These are phyloP conservation scores for Adelognathus sp. DNA, from an alignment of 2,888 invertebrate genomes.

Conservation along the genomic window DNA sequence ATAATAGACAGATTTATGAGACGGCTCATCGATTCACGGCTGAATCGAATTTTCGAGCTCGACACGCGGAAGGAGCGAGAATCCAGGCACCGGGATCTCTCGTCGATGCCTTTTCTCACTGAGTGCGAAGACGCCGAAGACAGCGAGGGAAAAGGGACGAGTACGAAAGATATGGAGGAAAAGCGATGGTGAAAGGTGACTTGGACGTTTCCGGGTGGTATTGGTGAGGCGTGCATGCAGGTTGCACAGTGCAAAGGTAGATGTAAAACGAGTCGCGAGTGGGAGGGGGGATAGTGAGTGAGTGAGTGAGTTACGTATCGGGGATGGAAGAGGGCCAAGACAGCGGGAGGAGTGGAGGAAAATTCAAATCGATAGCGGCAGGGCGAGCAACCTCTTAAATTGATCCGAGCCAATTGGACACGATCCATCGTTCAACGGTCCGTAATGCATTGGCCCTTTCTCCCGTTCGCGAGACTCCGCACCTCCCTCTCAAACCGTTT, in stretches of 20 bases:
- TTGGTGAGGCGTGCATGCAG: conserved; percentile 5
- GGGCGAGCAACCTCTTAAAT: conserved; percentile 62
- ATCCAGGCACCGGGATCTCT: conserved; percentile 18
- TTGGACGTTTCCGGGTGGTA: conserved; percentile 15
- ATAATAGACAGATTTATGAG: conserved; percentile 78
- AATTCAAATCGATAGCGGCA: conserved; percentile 65
- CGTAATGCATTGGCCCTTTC: conserved; percentile 58
- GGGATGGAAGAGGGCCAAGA: conserved; percentile 60
- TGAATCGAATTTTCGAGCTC: conserved; percentile 77
- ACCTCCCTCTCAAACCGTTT: conserved; percentile 11
- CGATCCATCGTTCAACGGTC: conserved; percentile 63
- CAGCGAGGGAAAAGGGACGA: conserved; percentile 4
- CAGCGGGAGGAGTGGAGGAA: conserved; percentile 42
- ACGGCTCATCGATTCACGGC: conserved; percentile 76
- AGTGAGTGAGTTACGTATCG: conserved; percentile 55
- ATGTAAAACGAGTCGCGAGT: background rate
- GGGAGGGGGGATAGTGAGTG: background rate
- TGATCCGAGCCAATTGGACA: conserved; percentile 66
- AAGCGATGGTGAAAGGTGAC: conserved; percentile 15
- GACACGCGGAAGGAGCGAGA: conserved; percentile 65
- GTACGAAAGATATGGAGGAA: conserved; percentile 2
- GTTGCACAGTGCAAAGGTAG: background rate
- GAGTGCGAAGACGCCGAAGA: background rate
- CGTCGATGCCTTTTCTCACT: background rate
- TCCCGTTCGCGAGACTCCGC: background rate